Conservation (phyloP, 2,888 invertebrate genomes). For the Hypercompe scribonia region DNA sequence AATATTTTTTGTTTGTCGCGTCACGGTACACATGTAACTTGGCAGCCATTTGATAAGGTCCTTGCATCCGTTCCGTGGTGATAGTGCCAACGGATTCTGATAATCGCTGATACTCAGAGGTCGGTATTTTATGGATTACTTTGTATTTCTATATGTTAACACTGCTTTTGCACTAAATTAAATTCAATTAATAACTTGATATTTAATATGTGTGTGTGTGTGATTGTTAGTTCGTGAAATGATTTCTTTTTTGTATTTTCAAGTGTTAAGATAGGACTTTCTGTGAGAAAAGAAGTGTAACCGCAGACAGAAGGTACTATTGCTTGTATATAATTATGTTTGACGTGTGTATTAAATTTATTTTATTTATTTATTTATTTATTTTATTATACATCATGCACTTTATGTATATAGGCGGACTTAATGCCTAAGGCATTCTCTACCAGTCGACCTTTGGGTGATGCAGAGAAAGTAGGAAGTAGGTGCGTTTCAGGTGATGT, state of each 20-base stretch:
- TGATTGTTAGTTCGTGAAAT: no score
- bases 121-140: conserved; percentile 30
- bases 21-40: conserved; percentile 63
- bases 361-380: no score
- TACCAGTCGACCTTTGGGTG: no score
- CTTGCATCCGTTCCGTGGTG: conserved; percentile 60
- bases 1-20: conserved; percentile 51
- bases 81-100: conserved; percentile 46
- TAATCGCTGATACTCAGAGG: conserved; percentile 42
- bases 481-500: no score
- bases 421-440: no score
- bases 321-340: neutral
- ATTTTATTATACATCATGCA: no score
- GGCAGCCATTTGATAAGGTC: conserved; percentile 56
- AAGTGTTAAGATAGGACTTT: neutral
- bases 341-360: neutral
- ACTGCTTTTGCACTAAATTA: no score
- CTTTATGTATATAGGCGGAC: no score
- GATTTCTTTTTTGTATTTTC: no score
- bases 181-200: no score
- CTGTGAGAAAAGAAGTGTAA: neutral
- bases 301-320: neutral
- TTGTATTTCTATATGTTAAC: neutral
- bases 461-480: no score
- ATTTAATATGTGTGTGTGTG: no score